Evolutionary conservation across 2,113 vertebrate genomes (phyloP), one percentile per base, ranked within the genome.

Genomic region (Brachyhypopomus gauderio): DNA sequence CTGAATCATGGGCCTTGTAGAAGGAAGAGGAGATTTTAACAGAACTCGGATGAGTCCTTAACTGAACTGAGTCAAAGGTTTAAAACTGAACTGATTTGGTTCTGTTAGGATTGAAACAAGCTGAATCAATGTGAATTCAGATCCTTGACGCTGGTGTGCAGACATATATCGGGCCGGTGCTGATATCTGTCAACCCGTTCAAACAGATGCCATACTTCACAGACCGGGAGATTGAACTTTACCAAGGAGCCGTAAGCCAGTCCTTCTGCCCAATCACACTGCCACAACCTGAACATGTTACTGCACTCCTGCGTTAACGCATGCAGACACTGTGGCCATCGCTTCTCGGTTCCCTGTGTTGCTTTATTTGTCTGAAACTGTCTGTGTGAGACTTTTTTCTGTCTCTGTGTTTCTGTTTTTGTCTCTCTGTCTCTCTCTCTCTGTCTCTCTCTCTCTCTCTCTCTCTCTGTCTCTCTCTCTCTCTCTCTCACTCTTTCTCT

Each of bases 181-280:
- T 99, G 76, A 99, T 99, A 90, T 99, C 97, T 0, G 94, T 99
- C 0, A 99, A 99, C 87, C 97, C 97, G 0, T 99, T 99, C 89
- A 99, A 99, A 88, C 97, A 98, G 94, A 99, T 99, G 97, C 97
- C 97, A 0, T 99, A 99, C 60, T 99, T 99, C 90, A 98, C 97
- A 0, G 97, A 98, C 81, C 90, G 94, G 0, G 97, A 99, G 89
- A 88, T 98, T 0, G 96, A 98, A 87, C 89, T 98, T 41, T 98
- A 99, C 91, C 97, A 99, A 92, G 97, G 97, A 52, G 96, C 97
- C 83, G 97, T 98, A 88, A 96, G 97, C 94, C 82, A 38, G 0
- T 19, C n/a, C 58, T 1, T 8, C 5, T 6, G 41, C 41, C 41
- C 41, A 1, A 55, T 56, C 27, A 71, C 58, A 12, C 36, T 8